Evolutionary conservation across 2,888 invertebrate genomes (phyloP).

Genomic region (Herminia tarsipennalis): DNA sequence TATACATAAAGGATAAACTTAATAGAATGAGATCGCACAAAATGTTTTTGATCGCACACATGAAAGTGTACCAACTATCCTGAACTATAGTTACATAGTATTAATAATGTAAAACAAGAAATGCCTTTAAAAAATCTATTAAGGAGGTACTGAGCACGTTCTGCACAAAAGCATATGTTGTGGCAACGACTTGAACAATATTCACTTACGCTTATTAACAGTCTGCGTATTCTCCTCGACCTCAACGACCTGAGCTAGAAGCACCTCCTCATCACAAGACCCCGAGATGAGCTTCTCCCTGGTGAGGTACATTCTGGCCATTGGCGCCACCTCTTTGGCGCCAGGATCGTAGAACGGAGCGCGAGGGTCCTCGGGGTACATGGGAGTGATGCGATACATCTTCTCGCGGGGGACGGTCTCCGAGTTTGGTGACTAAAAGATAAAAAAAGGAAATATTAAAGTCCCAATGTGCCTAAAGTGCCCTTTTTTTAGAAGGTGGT

Average conservation of each 20-base stretch:
- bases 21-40: too few species aligned
- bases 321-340: conserved; percentile 89
- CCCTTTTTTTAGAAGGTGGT: too few species aligned
- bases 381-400: conserved; percentile 95
- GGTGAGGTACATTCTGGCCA: conserved; percentile 92
- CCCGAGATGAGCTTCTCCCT: conserved; percentile 91
- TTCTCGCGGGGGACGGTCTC: conserved; percentile 92
- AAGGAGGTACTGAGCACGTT: too few species aligned
- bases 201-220: conserved; percentile 87
- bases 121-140: too few species aligned
- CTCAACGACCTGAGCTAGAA: conserved; percentile 86
- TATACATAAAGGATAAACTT: too few species aligned
- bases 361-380: conserved; percentile 95
- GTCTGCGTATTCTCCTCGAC: conserved; percentile 89
- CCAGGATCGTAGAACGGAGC: conserved; percentile 96
- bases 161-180: too few species aligned
- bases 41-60: too few species aligned
- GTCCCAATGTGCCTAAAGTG: too few species aligned
- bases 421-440: conserved; percentile 89
- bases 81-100: too few species aligned
- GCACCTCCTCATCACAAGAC: conserved; percentile 88
- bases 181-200: too few species aligned
- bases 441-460: not conserved
- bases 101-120: too few species aligned
- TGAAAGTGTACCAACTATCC: too few species aligned